These are phyloP conservation scores for Dryobates pubescens DNA, from an alignment of 2,797 vertebrate genomes.

Conservation along the genomic window DNA sequence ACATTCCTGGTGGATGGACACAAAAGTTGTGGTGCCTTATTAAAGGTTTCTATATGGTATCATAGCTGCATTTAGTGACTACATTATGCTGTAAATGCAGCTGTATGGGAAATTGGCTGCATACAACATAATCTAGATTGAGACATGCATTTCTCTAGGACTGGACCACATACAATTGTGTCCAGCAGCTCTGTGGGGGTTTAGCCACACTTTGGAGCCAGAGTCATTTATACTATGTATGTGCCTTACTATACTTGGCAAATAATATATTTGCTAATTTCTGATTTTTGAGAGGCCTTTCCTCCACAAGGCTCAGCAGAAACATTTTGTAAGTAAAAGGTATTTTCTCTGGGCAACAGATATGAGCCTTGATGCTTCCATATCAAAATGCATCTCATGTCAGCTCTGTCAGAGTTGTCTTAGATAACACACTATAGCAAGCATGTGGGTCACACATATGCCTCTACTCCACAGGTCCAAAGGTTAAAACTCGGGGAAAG, in stretches of 20 bases:
- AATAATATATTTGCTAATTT: background rate
- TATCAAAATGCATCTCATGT: background rate
- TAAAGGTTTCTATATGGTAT: constrained; percentile 44
- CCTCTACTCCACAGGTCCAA: background rate
- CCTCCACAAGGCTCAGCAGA: background rate
- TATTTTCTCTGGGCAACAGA: background rate
- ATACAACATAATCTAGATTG: background rate
- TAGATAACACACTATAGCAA: background rate
- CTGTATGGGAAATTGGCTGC: background rate
- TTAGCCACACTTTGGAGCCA: background rate
- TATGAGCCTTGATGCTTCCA: background rate
- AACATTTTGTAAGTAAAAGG: background rate
- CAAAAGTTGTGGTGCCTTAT: constrained; percentile 55
- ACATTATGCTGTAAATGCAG: background rate
- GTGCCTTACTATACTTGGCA: no score
- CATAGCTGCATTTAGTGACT: constrained; percentile 22
- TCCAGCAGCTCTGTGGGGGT: background rate
- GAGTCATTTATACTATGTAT: fast-evolving
- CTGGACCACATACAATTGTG: background rate
- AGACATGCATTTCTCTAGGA: background rate
- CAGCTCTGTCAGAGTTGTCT: background rate
- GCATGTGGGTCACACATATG: fast-evolving
- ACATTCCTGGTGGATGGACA: constrained; percentile 66
- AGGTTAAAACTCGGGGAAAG: background rate
- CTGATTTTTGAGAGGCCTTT: background rate